Conservation (phyloP, 2,797 vertebrate species). For the Sarcophilus harrisii region DNA sequence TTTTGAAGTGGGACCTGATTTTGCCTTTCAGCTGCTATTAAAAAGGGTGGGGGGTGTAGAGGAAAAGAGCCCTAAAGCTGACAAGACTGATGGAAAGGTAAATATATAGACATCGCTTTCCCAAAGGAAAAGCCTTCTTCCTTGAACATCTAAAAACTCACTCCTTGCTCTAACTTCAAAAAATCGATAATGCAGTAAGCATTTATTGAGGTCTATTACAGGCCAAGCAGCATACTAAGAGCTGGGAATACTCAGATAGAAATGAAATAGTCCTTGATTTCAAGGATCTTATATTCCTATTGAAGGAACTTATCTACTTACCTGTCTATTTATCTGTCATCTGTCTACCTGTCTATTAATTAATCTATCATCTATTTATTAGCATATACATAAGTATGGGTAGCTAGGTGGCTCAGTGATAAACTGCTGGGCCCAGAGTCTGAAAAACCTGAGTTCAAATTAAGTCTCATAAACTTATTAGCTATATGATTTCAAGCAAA, state of each 20-base stretch:
- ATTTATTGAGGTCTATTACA: neutral
- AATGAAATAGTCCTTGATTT: neutral
- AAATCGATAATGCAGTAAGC: neutral
- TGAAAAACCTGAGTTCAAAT: neutral
- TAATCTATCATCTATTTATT: neutral
- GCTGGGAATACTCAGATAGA: neutral
- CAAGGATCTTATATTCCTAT: neutral
- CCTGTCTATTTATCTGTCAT: neutral
- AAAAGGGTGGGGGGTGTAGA: slow-evolving; percentile 5
- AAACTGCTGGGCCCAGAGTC: neutral
- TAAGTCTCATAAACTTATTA: neutral
- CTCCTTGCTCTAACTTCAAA: neutral
- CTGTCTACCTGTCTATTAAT: neutral
- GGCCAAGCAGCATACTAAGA: neutral
- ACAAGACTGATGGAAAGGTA: slow-evolving; percentile 55
- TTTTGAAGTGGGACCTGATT: slow-evolving; percentile 73
- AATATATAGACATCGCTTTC: slow-evolving; percentile 46
- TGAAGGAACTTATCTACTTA: neutral
- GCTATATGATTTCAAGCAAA: neutral
- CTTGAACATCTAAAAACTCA: slow-evolving; percentile 23
- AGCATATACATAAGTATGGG: neutral
- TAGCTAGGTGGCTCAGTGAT: neutral
- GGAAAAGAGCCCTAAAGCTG: slow-evolving; percentile 67
- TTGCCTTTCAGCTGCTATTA: slow-evolving; percentile 76
- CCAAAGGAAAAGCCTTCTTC: neutral